Conservation (phyloP, 2,888 invertebrate species). For the Pristionchus fissidentatus region DNA sequence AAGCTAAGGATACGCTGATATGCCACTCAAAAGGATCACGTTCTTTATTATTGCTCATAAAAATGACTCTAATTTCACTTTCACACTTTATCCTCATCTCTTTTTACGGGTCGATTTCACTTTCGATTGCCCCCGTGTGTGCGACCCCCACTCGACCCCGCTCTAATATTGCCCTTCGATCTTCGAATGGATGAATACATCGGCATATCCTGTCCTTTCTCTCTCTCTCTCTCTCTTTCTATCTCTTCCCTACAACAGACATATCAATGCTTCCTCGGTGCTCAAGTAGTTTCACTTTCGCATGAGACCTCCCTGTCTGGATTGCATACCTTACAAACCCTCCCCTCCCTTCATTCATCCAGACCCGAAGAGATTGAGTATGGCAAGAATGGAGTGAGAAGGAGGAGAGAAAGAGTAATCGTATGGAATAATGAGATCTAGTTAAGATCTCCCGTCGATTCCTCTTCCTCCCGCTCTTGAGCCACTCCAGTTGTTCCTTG, state of each 20-base stretch:
- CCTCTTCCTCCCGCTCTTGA: slow-evolving; percentile 75
- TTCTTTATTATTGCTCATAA: neutral
- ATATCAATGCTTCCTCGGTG: slow-evolving; percentile 28
- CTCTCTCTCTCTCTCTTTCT: neutral
- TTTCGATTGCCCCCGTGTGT: slow-evolving; percentile 3
- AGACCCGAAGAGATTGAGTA: neutral
- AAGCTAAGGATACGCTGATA: no score
- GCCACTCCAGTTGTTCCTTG: slow-evolving; percentile 75
- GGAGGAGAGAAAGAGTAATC: neutral
- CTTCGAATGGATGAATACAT: neutral
- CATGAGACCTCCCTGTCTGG: slow-evolving; percentile 37
- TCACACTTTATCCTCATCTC: slow-evolving; percentile 20
- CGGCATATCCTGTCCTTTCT: slow-evolving; percentile 19
- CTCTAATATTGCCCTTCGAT: slow-evolving; percentile 46
- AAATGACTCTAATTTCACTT: slow-evolving; percentile 24
- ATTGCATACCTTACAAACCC: neutral
- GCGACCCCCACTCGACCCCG: slow-evolving; percentile 32
- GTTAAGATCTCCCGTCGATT: slow-evolving; percentile 66
- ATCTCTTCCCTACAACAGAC: slow-evolving; percentile 28
- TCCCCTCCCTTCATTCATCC: neutral
- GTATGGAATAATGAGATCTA: slow-evolving; percentile 1
- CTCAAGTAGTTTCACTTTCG: slow-evolving; percentile 43
- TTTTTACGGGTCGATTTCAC: slow-evolving; percentile 32
- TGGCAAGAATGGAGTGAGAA: neutral
- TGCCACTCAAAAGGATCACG: no score